A percentile compares a stretch with the other conserved stretches of the same genome.
Conservation (phyloP, 2,888 invertebrate species). For the Metopia argyrocephala region DNA sequence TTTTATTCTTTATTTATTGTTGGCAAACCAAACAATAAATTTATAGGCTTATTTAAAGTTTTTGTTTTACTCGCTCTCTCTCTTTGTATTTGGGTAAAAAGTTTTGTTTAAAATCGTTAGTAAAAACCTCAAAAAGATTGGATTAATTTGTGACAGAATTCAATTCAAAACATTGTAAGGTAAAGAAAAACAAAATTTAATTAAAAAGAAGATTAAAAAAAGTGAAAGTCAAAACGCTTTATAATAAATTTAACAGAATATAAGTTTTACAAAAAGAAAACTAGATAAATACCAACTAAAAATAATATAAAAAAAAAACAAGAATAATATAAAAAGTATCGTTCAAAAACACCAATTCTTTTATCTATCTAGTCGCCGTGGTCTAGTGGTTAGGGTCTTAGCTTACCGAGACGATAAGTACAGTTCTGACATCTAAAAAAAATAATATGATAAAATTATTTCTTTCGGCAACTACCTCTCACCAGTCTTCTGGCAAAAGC, state of each 20-base stretch:
- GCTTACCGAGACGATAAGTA: no score
- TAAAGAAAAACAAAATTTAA: no score
- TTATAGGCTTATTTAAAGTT: constrained; percentile 42
- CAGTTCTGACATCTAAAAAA: no score
- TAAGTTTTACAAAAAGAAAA: not conserved
- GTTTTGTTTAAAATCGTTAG: constrained; percentile 17
- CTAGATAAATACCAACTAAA: not conserved
- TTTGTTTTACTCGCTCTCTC: constrained; percentile 25
- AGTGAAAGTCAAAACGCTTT: not conserved
- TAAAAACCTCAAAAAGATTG: not conserved
- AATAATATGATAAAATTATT: no score
- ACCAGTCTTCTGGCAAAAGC: no score
- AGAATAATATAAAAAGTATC: no score
- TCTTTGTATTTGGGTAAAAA: not conserved
- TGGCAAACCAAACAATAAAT: constrained; percentile 42
- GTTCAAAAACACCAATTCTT: no score
- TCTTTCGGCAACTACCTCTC: no score
- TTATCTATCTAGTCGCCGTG: no score
- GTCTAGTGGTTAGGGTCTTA: no score
- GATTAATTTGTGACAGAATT: constrained; percentile 44
- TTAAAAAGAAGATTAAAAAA: not conserved
- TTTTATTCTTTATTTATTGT: constrained; percentile 42
- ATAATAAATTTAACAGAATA: not conserved
- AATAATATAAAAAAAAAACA: not conserved
- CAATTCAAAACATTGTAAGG: not conserved